Base-by-base conservation (phyloP, 64 coral and sea anemone genomes). In the Hydrozoanthus tunicans region DNA sequence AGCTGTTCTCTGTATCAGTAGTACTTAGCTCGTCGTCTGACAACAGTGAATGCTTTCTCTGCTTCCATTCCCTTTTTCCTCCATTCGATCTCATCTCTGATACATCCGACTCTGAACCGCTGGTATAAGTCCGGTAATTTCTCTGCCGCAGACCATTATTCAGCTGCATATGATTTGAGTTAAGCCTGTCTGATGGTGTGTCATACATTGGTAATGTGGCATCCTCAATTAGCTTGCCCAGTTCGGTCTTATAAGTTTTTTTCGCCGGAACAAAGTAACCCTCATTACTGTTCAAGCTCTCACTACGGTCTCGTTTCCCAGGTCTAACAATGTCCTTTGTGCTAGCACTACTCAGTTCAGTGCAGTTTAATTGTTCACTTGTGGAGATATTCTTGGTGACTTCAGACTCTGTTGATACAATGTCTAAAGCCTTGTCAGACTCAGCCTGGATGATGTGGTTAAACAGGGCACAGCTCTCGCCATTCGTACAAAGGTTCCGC, bases 21-120 rank as follows among this genome's bases (percentile, higher is more conserved):
- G 94, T 99, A 59, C 85, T 94, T 7, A 93, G 77, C 53, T 99
- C 97, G 12, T 99, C 97, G 72, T 99, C 97, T 4, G 97, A 99
- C 20, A 96, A 77, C 25, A 90, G 73, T 9, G 94, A 94, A 52
- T 93, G 78, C 7, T 93, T 86, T 64, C 93, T 63, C 59, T 67
- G 80, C 73, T 93, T 93, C 54, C 96, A 90, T 13, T 90, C 92
- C 27, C 91, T 90, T 20, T 90, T 82, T 52, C 90, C 90, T 13
- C 92, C 94, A 78, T 99, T 96, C 62, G 78, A 55, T 77, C 96
- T 80, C 10, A 94, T 91, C 17, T 94, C 95, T 4, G 92, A 67
- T 4, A 79, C 79, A 58, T 97, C 95, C 15, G 95, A 97, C 88
- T 97, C 95, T 1, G 95, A 97, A 3, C 90, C 95, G 70, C 95